Evolutionary conservation across 2,888 invertebrate genomes (phyloP), one percentile per base, ranked within the genome.

Genomic region (Volucella inanis): DNA sequence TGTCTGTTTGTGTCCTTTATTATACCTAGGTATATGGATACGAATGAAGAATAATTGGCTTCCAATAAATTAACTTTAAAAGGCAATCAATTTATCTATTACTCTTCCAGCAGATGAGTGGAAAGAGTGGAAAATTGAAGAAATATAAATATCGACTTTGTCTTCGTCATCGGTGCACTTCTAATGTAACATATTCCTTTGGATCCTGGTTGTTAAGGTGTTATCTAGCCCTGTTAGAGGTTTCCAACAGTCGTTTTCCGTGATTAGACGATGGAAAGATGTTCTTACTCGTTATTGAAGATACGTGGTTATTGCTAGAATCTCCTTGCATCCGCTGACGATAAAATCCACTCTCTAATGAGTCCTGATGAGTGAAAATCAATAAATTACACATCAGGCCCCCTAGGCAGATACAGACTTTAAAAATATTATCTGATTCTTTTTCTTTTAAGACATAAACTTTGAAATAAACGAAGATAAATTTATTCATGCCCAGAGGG

Each of bases 11-110:
- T 49, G 75, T 50, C 57, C 57, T 57, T 65, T 75, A 64, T 64
- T 74, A 22, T 22, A 22, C 3, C 2, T 22, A 22, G 18, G 2
- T 22, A 47, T 47, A 22, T 61, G 45, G 62, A 64, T 31, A 6
- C 31, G 38, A 64, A 74, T 64, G 39, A 47, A 71, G 6, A 71
- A 71, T 71, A 22, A 71, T 22, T 71, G 61, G 22, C n/a, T 47
- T 39, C 39, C 12, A 43, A 70, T 50, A 59, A 70, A 70, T 57
- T 68, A 39, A n/a, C 47, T 70, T 57, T 39, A 39, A 70, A 61
- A 61, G 50, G 61, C 71, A 72, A 61, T 72, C 71, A 72, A 61
- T 39, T 64, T 14, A 39, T 8, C n/a, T 8, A 38, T 31, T 18
- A 18, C 2, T 3, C n/a, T 8, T 9, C 14, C 6, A 22, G 22